Percentiles rank a stretch among this genome's conserved stretches.
Evolutionary conservation across 2,113 vertebrate genomes (phyloP).

Genomic region (Nematolebias whitei): DNA sequence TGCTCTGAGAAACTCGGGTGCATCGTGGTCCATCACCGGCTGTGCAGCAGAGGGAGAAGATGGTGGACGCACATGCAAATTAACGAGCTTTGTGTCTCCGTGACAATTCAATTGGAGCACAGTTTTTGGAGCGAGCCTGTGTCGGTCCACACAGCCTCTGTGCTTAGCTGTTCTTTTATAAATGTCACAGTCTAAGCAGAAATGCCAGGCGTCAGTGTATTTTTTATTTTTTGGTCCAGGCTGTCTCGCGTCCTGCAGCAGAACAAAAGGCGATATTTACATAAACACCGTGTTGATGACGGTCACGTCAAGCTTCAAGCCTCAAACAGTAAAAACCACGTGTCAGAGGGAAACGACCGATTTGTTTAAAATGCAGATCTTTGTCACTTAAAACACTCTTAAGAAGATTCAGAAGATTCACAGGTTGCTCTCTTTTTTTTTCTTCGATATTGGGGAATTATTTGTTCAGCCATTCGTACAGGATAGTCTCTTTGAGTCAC

Average conservation of each 20-base stretch:
- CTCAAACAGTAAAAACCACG: slow-evolving; percentile 10
- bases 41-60: too few relatives aligned
- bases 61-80: too few relatives aligned
- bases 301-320: neutral
- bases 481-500: too few relatives aligned
- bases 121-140: slow-evolving; percentile 36
- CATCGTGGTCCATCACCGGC: neutral
- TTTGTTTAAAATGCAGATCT: too few relatives aligned
- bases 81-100: slow-evolving; percentile 37
- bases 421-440: too few relatives aligned
- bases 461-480: too few relatives aligned
- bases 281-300: slow-evolving; percentile 46
- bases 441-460: too few relatives aligned
- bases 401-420: too few relatives aligned
- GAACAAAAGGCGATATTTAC: slow-evolving; percentile 54
- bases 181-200: slow-evolving; percentile 63
- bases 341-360: too few relatives aligned
- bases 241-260: slow-evolving; percentile 41
- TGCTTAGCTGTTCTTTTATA: slow-evolving; percentile 57
- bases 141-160: slow-evolving; percentile 25
- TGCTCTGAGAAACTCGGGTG: too few relatives aligned
- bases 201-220: slow-evolving; percentile 61
- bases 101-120: slow-evolving; percentile 38
- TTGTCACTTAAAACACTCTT: too few relatives aligned
- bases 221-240: slow-evolving; percentile 25